Conservation (phyloP, 37 sponge, comb jelly and placozoan species). For the Beroe ovata region DNA sequence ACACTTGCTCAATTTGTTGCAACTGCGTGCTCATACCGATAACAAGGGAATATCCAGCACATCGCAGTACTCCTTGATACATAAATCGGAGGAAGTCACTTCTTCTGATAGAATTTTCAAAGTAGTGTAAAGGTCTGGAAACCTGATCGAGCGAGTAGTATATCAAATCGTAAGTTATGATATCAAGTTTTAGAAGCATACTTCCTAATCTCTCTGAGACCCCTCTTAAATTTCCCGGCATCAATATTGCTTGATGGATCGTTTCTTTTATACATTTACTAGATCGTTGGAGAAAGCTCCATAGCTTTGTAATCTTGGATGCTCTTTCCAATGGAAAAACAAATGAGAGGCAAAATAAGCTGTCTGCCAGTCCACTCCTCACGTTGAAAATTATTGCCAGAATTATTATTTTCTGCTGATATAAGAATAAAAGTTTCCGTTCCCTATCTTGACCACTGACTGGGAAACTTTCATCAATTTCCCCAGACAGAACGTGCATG, state of each 20-base stretch:
- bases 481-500: constrained; percentile 43
- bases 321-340: constrained; percentile 8
- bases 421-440: constrained; percentile 14
- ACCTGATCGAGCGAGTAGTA: neutral
- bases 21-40: neutral
- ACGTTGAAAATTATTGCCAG: neutral
- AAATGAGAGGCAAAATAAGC: neutral
- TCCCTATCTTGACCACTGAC: neutral
- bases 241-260: neutral
- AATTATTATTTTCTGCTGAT: constrained; percentile 1
- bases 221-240: neutral
- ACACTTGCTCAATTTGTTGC: neutral
- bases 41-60: constrained; percentile 4
- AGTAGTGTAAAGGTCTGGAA: neutral
- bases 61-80: constrained; percentile 19
- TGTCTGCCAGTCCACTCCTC: neutral
- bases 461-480: neutral
- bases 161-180: neutral
- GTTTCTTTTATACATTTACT: neutral
- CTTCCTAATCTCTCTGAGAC: neutral
- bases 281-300: neutral
- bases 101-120: neutral
- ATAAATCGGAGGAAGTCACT: neutral
- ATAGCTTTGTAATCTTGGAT: constrained; percentile 1
- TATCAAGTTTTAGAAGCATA: neutral